Base-by-base conservation (phyloP, 2,113 vertebrate genomes). In the Sturnira hondurensis region DNA sequence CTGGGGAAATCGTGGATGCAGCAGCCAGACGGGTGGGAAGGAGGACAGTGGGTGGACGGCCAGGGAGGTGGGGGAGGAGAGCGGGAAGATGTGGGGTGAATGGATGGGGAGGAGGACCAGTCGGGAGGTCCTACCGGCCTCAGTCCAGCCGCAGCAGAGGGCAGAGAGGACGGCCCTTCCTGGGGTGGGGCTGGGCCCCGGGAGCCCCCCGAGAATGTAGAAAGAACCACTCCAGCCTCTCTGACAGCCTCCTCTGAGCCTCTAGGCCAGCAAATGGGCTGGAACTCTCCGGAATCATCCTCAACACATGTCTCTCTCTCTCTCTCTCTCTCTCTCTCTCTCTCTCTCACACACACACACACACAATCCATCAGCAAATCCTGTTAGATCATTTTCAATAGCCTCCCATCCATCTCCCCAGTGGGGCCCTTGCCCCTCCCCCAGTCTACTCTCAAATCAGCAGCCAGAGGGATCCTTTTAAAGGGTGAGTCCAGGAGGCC, bases 401-500 rank as follows among this genome's bases (percentile, higher is more conserved):
- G 68, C 92, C 88, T 85, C 76, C 65, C 17, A 5, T 56, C 90
- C 7, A 1, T 13, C 41, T 93, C 58, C 84, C 58, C 1, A 67
- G 28, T 38, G 67, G 67, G 78, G 80, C 74, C 52, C 78, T 9
- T 0, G n/a, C 87, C 76, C 94, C 91, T 77, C 94, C 86, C 74
- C 81, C n/a, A 12, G 17, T 5, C 84, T 15, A 12, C 33, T 54
- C 80, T 52, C 82, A 50, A 41, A 47, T n/a, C 52, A 20, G 95
- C 81, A 86, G 80, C 89, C 83, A 80, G 86, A 93, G 94, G 91
- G 91, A 81, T 82, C 78, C 47, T 95, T 73, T 76, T 24, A 52
- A 65, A 93, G 15, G 85, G 93, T n/a, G 68, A 45, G 22, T 82
- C 96, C 84, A 70, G 89, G 92, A 84, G 96, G 74, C 92, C 84